phyloP scores from a whole-genome alignment of 2,797 vertebrate genomes.

The Melanotaenia boesemani region DNA sequence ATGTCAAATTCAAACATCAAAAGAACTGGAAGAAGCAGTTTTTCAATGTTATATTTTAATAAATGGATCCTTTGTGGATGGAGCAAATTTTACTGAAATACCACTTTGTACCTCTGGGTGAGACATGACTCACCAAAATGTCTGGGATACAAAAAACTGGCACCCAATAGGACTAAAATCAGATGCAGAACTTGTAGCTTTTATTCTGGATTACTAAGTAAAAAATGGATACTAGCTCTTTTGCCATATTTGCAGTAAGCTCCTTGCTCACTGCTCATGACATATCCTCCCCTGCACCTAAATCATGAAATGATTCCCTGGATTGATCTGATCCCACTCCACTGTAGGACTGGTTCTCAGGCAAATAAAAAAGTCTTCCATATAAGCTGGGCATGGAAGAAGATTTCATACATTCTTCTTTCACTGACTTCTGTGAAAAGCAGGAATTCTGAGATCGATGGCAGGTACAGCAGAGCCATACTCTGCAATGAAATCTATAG shows the following conservation, averaged over 20 bases:
- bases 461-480: slow-evolving; percentile 39
- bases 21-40: neutral
- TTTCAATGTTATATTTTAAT: no score
- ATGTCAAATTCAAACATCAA: neutral
- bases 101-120: neutral
- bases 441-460: slow-evolving; percentile 43
- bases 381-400: neutral
- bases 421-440: slow-evolving; percentile 28
- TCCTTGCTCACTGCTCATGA: neutral
- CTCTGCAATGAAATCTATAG: slow-evolving; percentile 66
- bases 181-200: neutral
- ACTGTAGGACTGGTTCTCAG: neutral
- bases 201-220: neutral
- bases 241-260: neutral
- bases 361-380: neutral
- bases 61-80: no score
- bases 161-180: neutral
- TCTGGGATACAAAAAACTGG: neutral
- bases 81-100: neutral
- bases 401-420: slow-evolving; percentile 22
- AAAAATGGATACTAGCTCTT: neutral
- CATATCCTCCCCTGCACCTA: neutral
- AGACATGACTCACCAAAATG: neutral
- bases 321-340: neutral
- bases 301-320: neutral